These are phyloP conservation scores for Parazoanthus darwini DNA, from an alignment of 92 coral and sea anemone species.

Conservation along the genomic window DNA sequence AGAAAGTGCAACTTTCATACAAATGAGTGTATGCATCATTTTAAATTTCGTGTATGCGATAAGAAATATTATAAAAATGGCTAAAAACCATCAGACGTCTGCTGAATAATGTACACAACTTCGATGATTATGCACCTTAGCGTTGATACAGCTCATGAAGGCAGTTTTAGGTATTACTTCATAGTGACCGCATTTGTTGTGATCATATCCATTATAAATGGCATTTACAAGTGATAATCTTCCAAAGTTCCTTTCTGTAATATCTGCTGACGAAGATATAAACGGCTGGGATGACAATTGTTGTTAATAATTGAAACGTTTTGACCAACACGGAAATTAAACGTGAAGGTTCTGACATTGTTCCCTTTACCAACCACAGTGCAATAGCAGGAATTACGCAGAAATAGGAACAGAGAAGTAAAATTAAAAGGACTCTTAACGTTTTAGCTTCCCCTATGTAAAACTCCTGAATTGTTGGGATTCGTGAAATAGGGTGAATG, in stretches of 20 bases:
- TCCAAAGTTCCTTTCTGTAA: background rate
- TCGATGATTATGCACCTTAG: no score
- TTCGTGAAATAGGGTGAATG: background rate
- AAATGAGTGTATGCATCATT: no score
- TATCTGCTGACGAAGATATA: background rate
- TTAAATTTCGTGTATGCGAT: no score
- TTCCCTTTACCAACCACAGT: background rate
- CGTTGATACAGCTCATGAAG: no score
- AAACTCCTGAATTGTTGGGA: background rate
- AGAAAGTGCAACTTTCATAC: no score
- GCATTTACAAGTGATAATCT: background rate
- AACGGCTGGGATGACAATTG: background rate
- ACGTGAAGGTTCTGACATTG: background rate
- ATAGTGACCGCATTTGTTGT: no score
- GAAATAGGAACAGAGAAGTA: background rate
- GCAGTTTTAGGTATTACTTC: no score
- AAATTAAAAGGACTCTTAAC: background rate
- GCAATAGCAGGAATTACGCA: background rate
- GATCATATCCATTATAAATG: background rate
- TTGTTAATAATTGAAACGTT: background rate
- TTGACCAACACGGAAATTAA: background rate
- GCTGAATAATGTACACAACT: no score
- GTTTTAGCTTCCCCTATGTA: background rate
- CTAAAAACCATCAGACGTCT: no score
- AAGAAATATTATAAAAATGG: no score